These are phyloP conservation scores for Harpagifer antarcticus DNA, from an alignment of 2,797 vertebrate genomes.

Conservation along the genomic window DNA sequence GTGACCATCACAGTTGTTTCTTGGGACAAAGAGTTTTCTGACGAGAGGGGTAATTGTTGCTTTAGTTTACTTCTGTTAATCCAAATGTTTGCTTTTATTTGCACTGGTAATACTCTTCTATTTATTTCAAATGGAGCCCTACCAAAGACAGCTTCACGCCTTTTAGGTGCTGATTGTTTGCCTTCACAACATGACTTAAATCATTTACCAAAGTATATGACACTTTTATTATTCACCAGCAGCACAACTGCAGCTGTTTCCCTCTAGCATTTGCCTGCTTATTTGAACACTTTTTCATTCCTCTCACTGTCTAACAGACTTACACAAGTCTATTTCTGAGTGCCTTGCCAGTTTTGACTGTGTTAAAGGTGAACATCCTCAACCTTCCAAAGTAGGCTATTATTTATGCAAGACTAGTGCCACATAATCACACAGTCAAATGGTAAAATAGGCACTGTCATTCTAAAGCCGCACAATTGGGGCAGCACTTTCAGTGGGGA, in stretches of 20 bases:
- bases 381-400: slow-evolving; percentile 26
- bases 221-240: not conserved
- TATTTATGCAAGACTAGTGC: slow-evolving; percentile 39
- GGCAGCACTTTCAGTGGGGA: not conserved
- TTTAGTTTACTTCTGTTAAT: slow-evolving; percentile 11
- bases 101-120: too few relatives aligned
- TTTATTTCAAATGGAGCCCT: not conserved
- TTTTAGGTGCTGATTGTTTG: not conserved
- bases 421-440: slow-evolving; percentile 53
- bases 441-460: slow-evolving; percentile 3
- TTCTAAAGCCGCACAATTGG: slow-evolving; percentile 25
- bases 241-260: slow-evolving; percentile 17
- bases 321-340: slow-evolving; percentile 26
- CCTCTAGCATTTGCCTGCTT: not conserved
- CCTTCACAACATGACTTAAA: not conserved
- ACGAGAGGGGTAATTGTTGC: slow-evolving; percentile 13
- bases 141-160: not conserved
- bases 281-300: slow-evolving; percentile 33
- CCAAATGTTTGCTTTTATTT: not conserved
- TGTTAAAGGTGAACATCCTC: slow-evolving; percentile 57
- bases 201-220: not conserved
- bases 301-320: slow-evolving; percentile 13
- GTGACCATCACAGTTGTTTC: not conserved
- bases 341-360: slow-evolving; percentile 17
- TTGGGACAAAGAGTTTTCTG: slow-evolving; percentile 17